Evolutionary conservation across 2,888 invertebrate genomes (phyloP).

Genomic region (Nephrotoma appendiculata): DNA sequence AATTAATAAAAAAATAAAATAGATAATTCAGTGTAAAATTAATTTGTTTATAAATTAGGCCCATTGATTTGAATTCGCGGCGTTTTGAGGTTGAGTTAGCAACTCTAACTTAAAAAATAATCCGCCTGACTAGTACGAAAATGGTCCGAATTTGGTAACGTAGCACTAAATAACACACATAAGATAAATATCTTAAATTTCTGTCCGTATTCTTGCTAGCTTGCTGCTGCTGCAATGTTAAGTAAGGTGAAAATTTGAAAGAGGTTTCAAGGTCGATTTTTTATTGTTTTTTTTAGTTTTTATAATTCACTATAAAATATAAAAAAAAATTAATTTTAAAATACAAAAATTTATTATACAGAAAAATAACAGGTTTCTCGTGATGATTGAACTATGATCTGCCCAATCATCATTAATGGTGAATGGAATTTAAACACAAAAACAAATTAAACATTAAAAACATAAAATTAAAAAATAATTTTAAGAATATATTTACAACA

Average conservation of each 20-base stretch:
- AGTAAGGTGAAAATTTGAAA: not conserved
- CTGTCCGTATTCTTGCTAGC: not conserved
- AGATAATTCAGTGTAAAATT: too few relatives aligned
- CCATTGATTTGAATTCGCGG: too few relatives aligned
- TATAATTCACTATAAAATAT: not conserved
- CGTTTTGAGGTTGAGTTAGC: too few relatives aligned
- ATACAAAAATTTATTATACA: not conserved
- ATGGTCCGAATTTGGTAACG: not conserved
- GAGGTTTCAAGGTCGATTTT: not conserved
- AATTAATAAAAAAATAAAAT: too few relatives aligned
- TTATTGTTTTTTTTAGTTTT: not conserved
- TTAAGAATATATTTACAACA: not conserved
- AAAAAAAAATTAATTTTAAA: not conserved
- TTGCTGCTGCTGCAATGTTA: not conserved
- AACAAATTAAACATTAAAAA: not conserved
- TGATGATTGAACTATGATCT: not conserved
- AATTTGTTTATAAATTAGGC: too few relatives aligned
- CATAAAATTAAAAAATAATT: not conserved
- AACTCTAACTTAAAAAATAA: too few relatives aligned
- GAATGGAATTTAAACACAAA: not conserved
- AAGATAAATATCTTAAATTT: not conserved
- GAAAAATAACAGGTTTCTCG: not conserved
- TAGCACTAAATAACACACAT: not conserved
- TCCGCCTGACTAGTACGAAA: not conserved
- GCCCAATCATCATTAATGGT: not conserved